These are phyloP conservation scores for Musca domestica DNA, from an alignment of 1,140 invertebrate genomes.

Conservation along the genomic window DNA sequence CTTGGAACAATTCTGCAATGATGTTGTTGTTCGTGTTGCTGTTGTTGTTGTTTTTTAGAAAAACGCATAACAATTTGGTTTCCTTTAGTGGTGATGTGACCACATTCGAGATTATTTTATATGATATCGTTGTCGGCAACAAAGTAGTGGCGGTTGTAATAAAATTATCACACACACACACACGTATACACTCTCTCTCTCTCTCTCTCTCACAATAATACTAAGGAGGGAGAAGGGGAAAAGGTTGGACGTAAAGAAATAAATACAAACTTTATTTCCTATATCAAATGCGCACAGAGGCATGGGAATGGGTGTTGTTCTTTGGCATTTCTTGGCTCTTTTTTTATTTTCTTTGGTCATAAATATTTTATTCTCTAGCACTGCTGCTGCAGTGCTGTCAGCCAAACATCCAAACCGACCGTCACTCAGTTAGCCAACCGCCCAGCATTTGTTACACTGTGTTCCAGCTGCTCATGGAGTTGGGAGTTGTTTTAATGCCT, in stretches of 20 bases:
- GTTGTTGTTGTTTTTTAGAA: not conserved
- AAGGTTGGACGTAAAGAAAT: too few species aligned
- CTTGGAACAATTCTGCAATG: not conserved
- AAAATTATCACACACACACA: constrained; percentile 17
- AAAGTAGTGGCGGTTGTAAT: constrained; percentile 11
- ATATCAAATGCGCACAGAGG: too few species aligned
- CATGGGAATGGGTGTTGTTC: too few species aligned
- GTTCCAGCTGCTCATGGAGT: not conserved
- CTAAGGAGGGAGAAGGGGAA: too few species aligned
- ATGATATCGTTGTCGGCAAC: constrained; percentile 11
- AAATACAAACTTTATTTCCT: too few species aligned
- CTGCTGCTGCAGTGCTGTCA: too few species aligned
- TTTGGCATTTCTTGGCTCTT: too few species aligned
- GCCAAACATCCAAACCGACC: too few species aligned
- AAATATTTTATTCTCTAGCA: constrained; percentile 13
- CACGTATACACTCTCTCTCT: too few species aligned
- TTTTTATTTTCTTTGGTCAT: not conserved
- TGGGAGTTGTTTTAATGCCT: constrained; percentile 7
- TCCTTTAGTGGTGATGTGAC: constrained; percentile 2
- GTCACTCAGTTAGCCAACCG: too few species aligned
- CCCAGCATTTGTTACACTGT: not conserved
- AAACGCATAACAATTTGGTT: not conserved
- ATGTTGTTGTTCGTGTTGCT: too few species aligned
- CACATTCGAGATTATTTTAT: constrained; percentile 18
- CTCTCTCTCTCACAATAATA: not conserved